Conservation (phyloP, 2,888 invertebrate species). For the Rotaria sp. region DNA sequence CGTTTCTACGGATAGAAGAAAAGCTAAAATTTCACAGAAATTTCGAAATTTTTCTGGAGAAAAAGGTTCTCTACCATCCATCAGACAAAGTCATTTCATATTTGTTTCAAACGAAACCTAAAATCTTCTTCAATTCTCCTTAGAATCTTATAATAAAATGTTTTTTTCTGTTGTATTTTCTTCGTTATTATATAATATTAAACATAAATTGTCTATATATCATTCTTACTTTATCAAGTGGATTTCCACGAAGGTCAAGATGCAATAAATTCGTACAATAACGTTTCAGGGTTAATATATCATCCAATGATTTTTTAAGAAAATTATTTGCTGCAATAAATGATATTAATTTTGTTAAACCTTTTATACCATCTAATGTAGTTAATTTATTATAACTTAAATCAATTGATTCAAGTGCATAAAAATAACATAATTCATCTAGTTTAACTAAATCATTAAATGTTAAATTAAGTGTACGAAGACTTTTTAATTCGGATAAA, state of each 20-base stretch:
- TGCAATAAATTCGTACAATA: slow-evolving; percentile 47
- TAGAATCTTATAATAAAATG: too few species aligned
- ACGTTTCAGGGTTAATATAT: slow-evolving; percentile 50
- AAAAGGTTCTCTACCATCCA: too few species aligned
- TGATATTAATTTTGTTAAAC: slow-evolving; percentile 47
- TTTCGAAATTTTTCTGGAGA: too few species aligned
- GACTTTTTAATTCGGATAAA: slow-evolving; percentile 45
- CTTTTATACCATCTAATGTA: slow-evolving; percentile 49
- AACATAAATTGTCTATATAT: too few species aligned
- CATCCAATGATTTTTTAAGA: slow-evolving; percentile 49
- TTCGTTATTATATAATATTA: too few species aligned
- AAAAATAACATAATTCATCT: slow-evolving; percentile 44
- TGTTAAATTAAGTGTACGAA: slow-evolving; percentile 49
- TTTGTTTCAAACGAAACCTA: too few species aligned
- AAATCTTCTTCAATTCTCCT: too few species aligned
- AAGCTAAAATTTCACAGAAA: too few species aligned
- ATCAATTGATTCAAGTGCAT: slow-evolving; percentile 52
- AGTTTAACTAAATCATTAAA: slow-evolving; percentile 52
- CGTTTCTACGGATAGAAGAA: too few species aligned
- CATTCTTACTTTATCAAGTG: slow-evolving; percentile 50
- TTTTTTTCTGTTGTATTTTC: too few species aligned
- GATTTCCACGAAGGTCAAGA: slow-evolving; percentile 51
- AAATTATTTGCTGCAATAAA: slow-evolving; percentile 53
- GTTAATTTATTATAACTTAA: slow-evolving; percentile 53
- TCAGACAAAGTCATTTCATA: too few species aligned